phyloP scores from a whole-genome alignment of 2,113 vertebrate species.

The Corythornis cristatus region DNA sequence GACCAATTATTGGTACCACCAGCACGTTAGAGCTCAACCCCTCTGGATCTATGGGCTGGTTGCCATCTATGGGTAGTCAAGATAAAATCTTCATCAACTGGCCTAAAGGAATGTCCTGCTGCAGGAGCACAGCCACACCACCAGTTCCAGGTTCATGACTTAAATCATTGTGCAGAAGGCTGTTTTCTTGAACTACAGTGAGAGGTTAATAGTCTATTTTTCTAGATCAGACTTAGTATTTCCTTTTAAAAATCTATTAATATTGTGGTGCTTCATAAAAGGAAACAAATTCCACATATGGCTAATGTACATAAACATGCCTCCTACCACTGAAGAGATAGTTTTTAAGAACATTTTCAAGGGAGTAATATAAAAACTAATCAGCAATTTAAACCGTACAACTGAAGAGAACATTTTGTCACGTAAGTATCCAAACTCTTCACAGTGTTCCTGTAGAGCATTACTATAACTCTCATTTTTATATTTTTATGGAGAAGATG shows the following conservation, averaged over 20 bases:
- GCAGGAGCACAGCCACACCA: background rate
- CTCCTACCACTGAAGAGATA: background rate
- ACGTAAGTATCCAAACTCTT: background rate
- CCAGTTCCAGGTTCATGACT: background rate
- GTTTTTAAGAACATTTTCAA: constrained; percentile 7
- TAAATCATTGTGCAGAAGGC: background rate
- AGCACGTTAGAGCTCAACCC: rapidly evolving
- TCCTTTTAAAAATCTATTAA: background rate
- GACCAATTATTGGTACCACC: background rate
- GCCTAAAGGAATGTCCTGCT: background rate
- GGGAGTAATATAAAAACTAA: background rate
- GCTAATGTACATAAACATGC: background rate
- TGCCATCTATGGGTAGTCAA: background rate
- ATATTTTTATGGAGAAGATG: background rate
- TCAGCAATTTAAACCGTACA: background rate
- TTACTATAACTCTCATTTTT: background rate
- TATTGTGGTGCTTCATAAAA: background rate
- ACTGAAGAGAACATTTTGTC: background rate
- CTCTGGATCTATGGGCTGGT: background rate
- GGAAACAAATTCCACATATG: background rate
- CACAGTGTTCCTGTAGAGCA: background rate
- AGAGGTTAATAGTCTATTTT: background rate
- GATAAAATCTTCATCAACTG: background rate
- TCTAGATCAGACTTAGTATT: background rate
- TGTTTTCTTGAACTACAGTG: background rate